A percentile compares a stretch with the other conserved stretches of the same genome.
phyloP scores from a whole-genome alignment of 1,140 invertebrate genomes.

The Anoplolepis gracilipes region DNA sequence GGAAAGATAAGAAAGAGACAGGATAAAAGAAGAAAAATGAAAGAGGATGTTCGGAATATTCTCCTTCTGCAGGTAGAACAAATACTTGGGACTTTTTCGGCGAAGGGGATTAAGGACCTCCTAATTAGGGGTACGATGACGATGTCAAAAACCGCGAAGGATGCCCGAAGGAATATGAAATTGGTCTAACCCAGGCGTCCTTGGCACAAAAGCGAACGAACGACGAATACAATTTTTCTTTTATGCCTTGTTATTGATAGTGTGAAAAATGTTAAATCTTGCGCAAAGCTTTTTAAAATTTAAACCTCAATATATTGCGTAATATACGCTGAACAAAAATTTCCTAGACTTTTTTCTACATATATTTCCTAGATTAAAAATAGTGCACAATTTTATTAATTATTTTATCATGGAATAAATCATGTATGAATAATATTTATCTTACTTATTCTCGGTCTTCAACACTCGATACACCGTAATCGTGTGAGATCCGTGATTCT shows the following conservation, averaged over 20 bases:
- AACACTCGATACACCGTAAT: constrained; percentile 83
- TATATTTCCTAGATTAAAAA: too few relatives aligned
- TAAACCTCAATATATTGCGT: neutral
- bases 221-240: constrained; percentile 44
- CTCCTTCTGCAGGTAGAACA: constrained; percentile 74
- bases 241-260: neutral
- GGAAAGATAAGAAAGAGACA: constrained; percentile 9
- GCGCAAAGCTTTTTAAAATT: neutral
- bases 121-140: constrained; percentile 79
- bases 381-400: too few relatives aligned
- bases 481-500: constrained; percentile 79
- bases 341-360: neutral
- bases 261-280: neutral
- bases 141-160: constrained; percentile 78
- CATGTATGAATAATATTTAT: neutral
- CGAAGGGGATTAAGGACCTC: constrained; percentile 68
- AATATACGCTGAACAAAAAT: too few relatives aligned
- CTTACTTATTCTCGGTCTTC: constrained; percentile 80
- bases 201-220: constrained; percentile 26
- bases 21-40: neutral
- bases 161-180: constrained; percentile 68
- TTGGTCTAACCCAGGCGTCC: constrained; percentile 65
- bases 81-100: constrained; percentile 76
- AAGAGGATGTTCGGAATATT: constrained; percentile 44
- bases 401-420: neutral